Evolutionary conservation across 2,113 vertebrate species (phyloP).

Genomic region (Dipodomys merriami): DNA sequence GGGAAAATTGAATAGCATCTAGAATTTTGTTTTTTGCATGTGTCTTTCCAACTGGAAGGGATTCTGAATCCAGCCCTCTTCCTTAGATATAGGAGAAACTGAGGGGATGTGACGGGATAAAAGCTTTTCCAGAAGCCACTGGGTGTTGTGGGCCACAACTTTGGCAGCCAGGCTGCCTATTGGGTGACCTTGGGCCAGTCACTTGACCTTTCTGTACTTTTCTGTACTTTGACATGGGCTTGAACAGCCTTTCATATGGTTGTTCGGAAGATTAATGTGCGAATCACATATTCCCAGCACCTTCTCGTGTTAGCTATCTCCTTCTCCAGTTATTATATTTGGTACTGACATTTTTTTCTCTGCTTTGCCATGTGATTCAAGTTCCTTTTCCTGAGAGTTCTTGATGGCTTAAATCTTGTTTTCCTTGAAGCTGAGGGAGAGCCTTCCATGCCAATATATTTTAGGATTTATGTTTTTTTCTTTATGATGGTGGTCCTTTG

Average conservation of each 20-base stretch:
- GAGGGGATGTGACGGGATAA: not conserved
- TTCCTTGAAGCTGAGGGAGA: conserved; percentile 51
- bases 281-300: rapidly evolving
- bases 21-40: not conserved
- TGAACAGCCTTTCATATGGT: rapidly evolving
- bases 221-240: not conserved
- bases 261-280: not conserved
- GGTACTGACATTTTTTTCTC: not conserved
- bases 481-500: conserved; percentile 60
- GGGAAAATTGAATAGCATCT: not conserved
- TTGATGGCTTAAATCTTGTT: conserved; percentile 11
- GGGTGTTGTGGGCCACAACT: not conserved
- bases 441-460: not conserved
- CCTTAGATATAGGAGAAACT: not conserved
- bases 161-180: not conserved
- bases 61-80: not conserved
- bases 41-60: not conserved
- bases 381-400: not conserved
- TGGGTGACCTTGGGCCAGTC: not conserved
- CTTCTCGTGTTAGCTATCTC: not conserved
- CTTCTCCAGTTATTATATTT: not conserved
- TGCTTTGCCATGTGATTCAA: not conserved
- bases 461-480: conserved; percentile 60
- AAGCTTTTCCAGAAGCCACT: not conserved
- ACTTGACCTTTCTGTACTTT: not conserved